Base-by-base conservation (phyloP, 64 coral and sea anemone species). In the Hydrozoanthus tunicans region DNA sequence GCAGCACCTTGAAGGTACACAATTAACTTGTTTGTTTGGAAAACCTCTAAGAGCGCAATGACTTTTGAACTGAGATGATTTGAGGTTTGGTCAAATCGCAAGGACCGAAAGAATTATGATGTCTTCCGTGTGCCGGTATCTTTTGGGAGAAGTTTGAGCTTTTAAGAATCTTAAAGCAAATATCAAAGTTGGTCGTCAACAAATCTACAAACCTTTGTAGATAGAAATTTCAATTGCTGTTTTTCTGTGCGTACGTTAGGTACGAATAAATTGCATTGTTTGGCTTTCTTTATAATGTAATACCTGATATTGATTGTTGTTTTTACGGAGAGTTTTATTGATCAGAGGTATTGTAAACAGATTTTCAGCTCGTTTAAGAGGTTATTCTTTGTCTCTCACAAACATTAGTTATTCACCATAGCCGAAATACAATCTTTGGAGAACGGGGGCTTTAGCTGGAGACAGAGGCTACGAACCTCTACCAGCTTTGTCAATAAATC, bases 1-100 rank as follows among this genome's bases (percentile, higher is more conserved):
- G 66, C 54, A 73, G 60, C 67, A 25, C 23, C 57, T 73, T 86
- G 23, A 9, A 11, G 20, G n/a, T 73, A 27, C 6, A 59, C 54
- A 74, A 15, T 88, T 72, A 73, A 65, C 25, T 59, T 88, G 84
- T 88, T 88, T 88, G 84, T 88, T 88, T 88, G 26, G 84, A 88
- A 74, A 88, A 73, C 84, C 84, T 74, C 84, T 43, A 24, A 73
- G 84, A 75, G 84, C 69, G 84, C 23, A 61, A 73, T 88, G 68
- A 73, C 70, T 58, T 88, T 75, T 74, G 11, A 73, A 74, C 11
- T 75, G 20, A 43, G 12, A 61, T 88, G 67, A 27, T 56, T 88
- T 24, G 15, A 26, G 32, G 54, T 59, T 60, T 59, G 9, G 55
- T 17, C 27, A 73, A 58, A 72, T 59, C 27, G 51, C 17, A 68